These are phyloP conservation scores for Brachyistius frenatus DNA, from an alignment of 2,113 vertebrate genomes.

Conservation along the genomic window DNA sequence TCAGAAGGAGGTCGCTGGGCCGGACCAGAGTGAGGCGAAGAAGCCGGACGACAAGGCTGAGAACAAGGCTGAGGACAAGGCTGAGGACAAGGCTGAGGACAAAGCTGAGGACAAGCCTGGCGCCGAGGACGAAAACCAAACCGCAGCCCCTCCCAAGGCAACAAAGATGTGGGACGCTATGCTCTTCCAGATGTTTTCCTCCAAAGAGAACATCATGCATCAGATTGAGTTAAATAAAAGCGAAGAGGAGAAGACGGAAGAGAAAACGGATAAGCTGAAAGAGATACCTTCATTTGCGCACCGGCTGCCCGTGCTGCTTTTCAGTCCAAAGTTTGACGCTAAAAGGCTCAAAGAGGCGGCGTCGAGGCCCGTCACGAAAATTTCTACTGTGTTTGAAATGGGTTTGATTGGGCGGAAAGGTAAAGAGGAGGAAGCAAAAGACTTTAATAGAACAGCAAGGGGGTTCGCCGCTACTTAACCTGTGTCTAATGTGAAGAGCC, in stretches of 20 bases:
- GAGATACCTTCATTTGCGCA: slow-evolving; percentile 81
- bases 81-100: slow-evolving; percentile 17
- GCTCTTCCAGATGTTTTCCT: slow-evolving; percentile 90
- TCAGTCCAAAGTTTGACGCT: slow-evolving; percentile 92
- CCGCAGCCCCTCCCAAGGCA: slow-evolving; percentile 82
- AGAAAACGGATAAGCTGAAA: slow-evolving; percentile 39
- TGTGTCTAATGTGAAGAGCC: slow-evolving; percentile 32
- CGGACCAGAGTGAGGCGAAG: slow-evolving; percentile 46
- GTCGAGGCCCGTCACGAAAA: slow-evolving; percentile 84
- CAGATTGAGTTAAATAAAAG: slow-evolving; percentile 81
- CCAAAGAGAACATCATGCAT: slow-evolving; percentile 84
- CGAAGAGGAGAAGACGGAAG: slow-evolving; percentile 65
- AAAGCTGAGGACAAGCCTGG: background rate
- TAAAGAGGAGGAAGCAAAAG: slow-evolving; percentile 87
- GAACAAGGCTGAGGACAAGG: background rate
- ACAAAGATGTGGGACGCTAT: slow-evolving; percentile 94
- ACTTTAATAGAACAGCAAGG: slow-evolving; percentile 91
- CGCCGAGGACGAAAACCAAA: slow-evolving; percentile 48
- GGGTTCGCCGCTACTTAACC: slow-evolving; percentile 85
- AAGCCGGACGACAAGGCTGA: slow-evolving; percentile 18
- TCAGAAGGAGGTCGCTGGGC: slow-evolving; percentile 46
- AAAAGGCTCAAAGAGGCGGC: slow-evolving; percentile 91
- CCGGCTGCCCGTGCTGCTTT: slow-evolving; percentile 89
- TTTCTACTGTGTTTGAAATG: slow-evolving; percentile 84
- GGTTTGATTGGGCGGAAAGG: slow-evolving; percentile 82